Conservation (phyloP, 2,113 vertebrate species). For the Eurypyga helias region DNA sequence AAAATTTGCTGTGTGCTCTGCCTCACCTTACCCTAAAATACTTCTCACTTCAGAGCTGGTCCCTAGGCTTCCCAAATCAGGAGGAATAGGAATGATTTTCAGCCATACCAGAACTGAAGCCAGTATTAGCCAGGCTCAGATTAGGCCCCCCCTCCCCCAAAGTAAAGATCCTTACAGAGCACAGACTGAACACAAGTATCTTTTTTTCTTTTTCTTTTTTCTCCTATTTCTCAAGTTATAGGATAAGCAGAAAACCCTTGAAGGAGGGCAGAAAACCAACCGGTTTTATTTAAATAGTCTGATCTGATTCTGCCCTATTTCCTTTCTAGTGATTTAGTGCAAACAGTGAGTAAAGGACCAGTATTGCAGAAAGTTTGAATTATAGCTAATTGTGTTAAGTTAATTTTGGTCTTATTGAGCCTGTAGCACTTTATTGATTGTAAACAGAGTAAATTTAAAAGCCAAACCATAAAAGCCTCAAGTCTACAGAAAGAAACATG, state of each 20-base stretch:
- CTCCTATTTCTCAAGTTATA: background rate
- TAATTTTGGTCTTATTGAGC: conserved; percentile 53
- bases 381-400: conserved; percentile 23
- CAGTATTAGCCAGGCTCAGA: background rate
- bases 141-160: background rate
- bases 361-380: conserved; percentile 32
- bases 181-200: background rate
- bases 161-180: background rate
- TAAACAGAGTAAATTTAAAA: conserved; percentile 51
- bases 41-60: background rate
- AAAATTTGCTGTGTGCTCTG: background rate
- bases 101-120: background rate
- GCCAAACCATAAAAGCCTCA: conserved; percentile 44
- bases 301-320: background rate
- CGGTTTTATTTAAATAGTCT: background rate
- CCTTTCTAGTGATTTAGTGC: background rate
- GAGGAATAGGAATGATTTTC: background rate
- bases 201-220: background rate
- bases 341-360: background rate
- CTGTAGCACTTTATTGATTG: background rate
- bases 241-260: background rate
- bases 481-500: conserved; percentile 45
- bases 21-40: background rate
- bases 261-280: background rate
- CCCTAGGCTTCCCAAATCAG: fast-evolving